Base-by-base conservation (phyloP, 2,113 vertebrate species). In the Pelvicachromis taeniatus region DNA sequence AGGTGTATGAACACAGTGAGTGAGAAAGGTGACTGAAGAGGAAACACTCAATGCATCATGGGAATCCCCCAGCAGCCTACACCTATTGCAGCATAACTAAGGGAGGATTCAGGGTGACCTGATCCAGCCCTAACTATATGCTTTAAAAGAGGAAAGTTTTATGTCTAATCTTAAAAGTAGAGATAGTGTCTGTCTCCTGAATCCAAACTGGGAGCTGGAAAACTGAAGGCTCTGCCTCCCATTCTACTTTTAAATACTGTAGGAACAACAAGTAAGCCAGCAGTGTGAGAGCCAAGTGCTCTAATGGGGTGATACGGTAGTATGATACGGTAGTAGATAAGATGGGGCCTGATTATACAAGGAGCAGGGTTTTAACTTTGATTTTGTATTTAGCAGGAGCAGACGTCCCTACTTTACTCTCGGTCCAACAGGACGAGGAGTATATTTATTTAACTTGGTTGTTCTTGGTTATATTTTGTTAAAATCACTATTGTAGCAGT, bases 11-110 rank as follows among this genome's bases (percentile, higher is more conserved):
- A 63, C 10, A 21, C 13, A 0, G 7, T 21, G 19, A 65, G 9
- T 33, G 29, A 1, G 2, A 1, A 12, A 63, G 2, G 56, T 65
- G 19, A 38, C 19, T 38, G 19, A 65, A 65, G 4, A 38, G 38
- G 6, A 63, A 35, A 2, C 6, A 35, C 9, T 1, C 31, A 35
- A 0, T 35, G 31, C 9, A 35, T 63, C 31, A n/a, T 38, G 59
- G 59, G 59, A 65, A 21, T 21, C 59, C 19, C 17, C 19, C 33
- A 0, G 59, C 10, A 65, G 19, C 6, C 59, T 21, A 38, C 6
- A 0, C 0, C 0, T 38, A 38, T 38, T 13, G 59, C 0, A 38
- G 33, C 17, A 38, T 63, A 0, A 38, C 0, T 21, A 1, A 63
- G 33, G 4, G 59, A 63, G 33, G 33, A 38, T 63, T 13, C 59